Base-by-base conservation (phyloP, 2,888 invertebrate species). In the Esperia sulphurella region DNA sequence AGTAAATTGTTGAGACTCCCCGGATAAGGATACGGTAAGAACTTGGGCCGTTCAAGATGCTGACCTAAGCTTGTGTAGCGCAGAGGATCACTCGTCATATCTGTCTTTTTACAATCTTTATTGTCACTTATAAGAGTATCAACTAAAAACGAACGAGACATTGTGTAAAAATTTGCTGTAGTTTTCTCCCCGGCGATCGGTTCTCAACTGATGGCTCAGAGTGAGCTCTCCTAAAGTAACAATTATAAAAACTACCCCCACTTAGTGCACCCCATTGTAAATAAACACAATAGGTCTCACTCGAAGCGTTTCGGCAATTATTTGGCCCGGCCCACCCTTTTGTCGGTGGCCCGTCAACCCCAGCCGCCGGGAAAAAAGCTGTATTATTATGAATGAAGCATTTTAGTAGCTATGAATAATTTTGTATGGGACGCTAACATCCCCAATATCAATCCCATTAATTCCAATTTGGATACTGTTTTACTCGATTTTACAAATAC, bases 111-210 rank as follows among this genome's bases (percentile, higher is more conserved):
- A 43, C 78, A 79, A 50, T 89, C 86, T 60, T 92, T 92, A 40
- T 92, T 73, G 49, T 92, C 92, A 84, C 92, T 93, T 57, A 96
- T 94, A 49, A 96, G 80, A 45, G 95, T 94, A 69, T 96, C 96
- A 69, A 96, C 95, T 49, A 95, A 79, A 71, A 96, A 96, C 57
- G 95, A 95, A 60, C 95, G 92, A 52, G 95, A 95, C 95, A 95
- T 95, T 63, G 85, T 91, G n/a, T 13, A 42, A 10, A 13, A 39
- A 39, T n/a, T 31, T 31, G 38, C 21, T 21, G n/a, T 41, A 14
- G 62, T 60, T 62, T 59, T 59, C 77, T 55, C 61, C 59, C 46
- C 67, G 71, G 63, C 66, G 78, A 70, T 63, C 64, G 65, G 62
- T 65, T 60, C 61, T 61, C 71, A 60, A 89, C 88, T 89, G 79